Percentiles rank a stretch among this genome's conserved stretches.
Evolutionary conservation across 2,888 invertebrate genomes (phyloP).

Genomic region (Pollenia griseotomentosa): DNA sequence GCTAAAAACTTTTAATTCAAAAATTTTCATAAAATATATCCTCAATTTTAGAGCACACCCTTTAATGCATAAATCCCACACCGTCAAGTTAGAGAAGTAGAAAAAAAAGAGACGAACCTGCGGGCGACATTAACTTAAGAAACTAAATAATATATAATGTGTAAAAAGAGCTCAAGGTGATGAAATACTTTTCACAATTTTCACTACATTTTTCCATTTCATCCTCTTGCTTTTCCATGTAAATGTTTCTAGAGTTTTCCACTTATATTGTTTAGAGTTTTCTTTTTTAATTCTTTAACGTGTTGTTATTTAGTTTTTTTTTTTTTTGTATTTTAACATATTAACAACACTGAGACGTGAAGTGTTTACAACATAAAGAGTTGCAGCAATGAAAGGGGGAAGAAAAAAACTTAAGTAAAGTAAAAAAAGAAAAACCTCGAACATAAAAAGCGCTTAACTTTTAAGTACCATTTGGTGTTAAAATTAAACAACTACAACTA

Average conservation of each 20-base stretch:
- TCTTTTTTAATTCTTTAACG: background rate
- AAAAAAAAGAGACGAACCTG: background rate
- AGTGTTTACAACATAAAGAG: constrained; percentile 68
- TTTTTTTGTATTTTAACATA: constrained; percentile 46
- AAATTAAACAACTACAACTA: constrained; percentile 57
- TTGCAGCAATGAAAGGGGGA: background rate
- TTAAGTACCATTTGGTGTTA: constrained; percentile 73
- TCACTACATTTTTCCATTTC: constrained; percentile 18
- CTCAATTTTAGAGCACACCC: background rate
- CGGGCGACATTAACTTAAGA: constrained; percentile 54
- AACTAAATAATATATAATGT: constrained; percentile 55
- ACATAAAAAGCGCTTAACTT: constrained; percentile 70
- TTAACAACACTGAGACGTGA: constrained; percentile 65
- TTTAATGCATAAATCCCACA: background rate
- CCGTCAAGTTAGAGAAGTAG: background rate
- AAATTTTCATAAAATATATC: too few species aligned
- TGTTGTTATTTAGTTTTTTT: constrained; percentile 7
- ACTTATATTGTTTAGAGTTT: constrained; percentile 7
- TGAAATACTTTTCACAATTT: constrained; percentile 52
- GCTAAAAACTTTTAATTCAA: too few species aligned
- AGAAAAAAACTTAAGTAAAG: background rate
- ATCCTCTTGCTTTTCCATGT: background rate
- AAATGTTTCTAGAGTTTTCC: background rate
- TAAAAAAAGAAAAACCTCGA: constrained; percentile 48
- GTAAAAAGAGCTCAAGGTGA: constrained; percentile 48